Evolutionary conservation across 2,888 invertebrate species (phyloP).

Genomic region (Caenorhabditis imperialis): DNA sequence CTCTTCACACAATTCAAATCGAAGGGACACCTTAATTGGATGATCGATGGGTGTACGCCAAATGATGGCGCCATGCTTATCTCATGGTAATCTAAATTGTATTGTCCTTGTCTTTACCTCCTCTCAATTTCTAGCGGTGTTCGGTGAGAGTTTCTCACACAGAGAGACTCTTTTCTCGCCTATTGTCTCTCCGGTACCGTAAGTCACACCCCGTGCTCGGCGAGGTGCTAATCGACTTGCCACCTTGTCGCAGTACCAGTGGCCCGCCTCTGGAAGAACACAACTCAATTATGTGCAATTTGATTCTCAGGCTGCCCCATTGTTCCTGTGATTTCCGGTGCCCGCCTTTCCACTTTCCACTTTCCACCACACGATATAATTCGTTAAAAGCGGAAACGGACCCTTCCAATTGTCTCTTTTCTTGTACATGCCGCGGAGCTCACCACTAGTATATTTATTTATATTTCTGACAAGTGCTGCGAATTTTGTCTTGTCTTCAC

Average conservation of each 20-base stretch:
- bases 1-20: slow-evolving; percentile 1
- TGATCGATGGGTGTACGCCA: slow-evolving; percentile 42
- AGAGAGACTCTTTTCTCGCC: slow-evolving; percentile 14
- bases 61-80: slow-evolving; percentile 54
- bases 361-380: slow-evolving; percentile 5
- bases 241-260: slow-evolving; percentile 4
- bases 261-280: too few species aligned
- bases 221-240: slow-evolving; percentile 36
- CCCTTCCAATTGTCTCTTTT: slow-evolving; percentile 4
- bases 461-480: slow-evolving; percentile 31
- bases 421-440: slow-evolving; percentile 1
- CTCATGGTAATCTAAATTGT: slow-evolving; percentile 18
- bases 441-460: slow-evolving; percentile 33
- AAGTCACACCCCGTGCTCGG: slow-evolving; percentile 6
- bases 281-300: slow-evolving; percentile 12
- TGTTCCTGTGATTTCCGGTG: slow-evolving; percentile 22
- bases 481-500: slow-evolving; percentile 24
- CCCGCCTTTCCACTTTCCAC: too few species aligned
- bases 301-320: slow-evolving; percentile 6
- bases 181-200: slow-evolving; percentile 35
- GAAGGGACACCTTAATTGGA: slow-evolving; percentile 46
- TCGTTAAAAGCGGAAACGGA: slow-evolving; percentile 1
- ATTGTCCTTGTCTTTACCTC: not conserved
- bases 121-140: not conserved
- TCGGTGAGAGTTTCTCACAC: slow-evolving; percentile 9